Conservation (phyloP, 2,888 invertebrate genomes). For the Dryobotodes eremita region DNA sequence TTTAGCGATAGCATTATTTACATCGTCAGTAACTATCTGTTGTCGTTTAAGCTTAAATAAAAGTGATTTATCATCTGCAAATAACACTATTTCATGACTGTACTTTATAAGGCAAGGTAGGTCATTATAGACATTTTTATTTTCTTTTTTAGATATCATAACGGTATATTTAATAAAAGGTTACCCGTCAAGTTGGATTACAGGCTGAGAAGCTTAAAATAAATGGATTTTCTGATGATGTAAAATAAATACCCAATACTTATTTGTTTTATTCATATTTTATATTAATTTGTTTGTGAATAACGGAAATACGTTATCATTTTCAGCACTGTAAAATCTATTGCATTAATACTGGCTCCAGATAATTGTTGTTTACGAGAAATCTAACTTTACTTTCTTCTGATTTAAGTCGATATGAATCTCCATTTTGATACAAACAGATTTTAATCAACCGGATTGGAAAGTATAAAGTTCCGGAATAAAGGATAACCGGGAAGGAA, state of each 20-base stretch:
- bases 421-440: neutral
- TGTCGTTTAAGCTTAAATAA: too few relatives aligned
- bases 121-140: too few relatives aligned
- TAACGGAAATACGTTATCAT: neutral
- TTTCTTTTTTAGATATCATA: neutral
- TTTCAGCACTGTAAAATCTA: neutral
- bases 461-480: neutral
- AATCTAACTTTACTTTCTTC: neutral
- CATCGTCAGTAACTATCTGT: too few relatives aligned
- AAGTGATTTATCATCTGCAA: too few relatives aligned
- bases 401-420: neutral
- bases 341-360: neutral
- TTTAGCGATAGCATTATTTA: too few relatives aligned
- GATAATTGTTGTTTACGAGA: neutral
- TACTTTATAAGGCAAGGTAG: too few relatives aligned
- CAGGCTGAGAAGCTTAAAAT: slow-evolving; percentile 9
- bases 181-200: slow-evolving; percentile 21
- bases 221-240: slow-evolving; percentile 31
- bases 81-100: too few relatives aligned
- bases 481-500: neutral
- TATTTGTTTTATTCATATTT: slow-evolving; percentile 23
- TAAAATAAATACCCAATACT: slow-evolving; percentile 5
- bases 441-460: neutral
- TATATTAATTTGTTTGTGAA: neutral
- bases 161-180: slow-evolving; percentile 12